A percentile compares a stretch with the other conserved stretches of the same genome.
phyloP scores from a whole-genome alignment of 2,888 invertebrate genomes.

The Melieria picta region DNA sequence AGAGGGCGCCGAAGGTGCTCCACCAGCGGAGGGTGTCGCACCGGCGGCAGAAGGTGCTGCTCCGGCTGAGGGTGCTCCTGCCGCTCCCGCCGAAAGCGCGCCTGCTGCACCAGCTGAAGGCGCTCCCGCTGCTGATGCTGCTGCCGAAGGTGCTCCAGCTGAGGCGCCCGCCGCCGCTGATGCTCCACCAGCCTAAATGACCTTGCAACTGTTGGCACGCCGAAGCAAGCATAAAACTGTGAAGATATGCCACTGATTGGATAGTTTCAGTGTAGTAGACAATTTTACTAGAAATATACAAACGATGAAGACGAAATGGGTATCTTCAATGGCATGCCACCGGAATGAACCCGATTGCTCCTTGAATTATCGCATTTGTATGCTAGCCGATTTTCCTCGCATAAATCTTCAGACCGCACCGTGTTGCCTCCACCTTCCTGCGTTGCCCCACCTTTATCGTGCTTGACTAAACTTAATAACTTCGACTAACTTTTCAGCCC shows the following conservation, averaged over 20 bases:
- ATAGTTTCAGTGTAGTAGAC: no score
- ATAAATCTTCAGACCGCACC: no score
- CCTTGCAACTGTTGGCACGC: neutral
- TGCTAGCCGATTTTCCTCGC: no score
- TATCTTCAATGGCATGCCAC: no score
- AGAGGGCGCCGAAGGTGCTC: conserved; percentile 40
- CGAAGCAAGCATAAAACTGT: no score
- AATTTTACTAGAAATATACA: no score
- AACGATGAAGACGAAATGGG: no score
- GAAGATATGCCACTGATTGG: no score
- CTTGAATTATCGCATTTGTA: no score
- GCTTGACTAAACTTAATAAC: conserved; percentile 26
- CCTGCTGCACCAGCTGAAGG: conserved; percentile 47
- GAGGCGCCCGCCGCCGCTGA: conserved; percentile 44
- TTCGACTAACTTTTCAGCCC: conserved; percentile 11
- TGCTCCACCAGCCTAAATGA: conserved; percentile 47
- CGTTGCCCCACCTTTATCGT: neutral
- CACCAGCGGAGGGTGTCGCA: conserved; percentile 35
- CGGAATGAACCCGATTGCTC: no score
- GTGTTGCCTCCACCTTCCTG: no score
- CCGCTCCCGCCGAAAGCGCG: conserved; percentile 47
- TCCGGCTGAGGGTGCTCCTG: conserved; percentile 42
- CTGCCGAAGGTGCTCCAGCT: conserved; percentile 43
- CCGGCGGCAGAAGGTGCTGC: conserved; percentile 32
- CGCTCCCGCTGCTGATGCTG: conserved; percentile 45